Evolutionary conservation across 2,888 invertebrate genomes (phyloP).

Genomic region (Taenaris catops): DNA sequence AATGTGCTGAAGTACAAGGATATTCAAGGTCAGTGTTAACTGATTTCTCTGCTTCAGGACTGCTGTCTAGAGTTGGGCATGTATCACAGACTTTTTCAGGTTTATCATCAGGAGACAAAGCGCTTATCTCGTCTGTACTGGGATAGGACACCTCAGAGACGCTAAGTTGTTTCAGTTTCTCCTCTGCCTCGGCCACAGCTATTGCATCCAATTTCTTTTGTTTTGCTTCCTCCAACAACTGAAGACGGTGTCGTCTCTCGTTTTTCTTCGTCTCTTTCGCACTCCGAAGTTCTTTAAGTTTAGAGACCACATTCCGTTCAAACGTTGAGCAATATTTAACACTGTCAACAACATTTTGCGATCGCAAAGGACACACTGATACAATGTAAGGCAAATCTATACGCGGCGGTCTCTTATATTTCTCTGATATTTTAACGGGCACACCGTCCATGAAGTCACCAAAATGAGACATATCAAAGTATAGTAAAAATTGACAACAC

Average conservation of each 20-base stretch:
- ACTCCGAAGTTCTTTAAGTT: conserved; percentile 85
- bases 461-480: conserved; percentile 71
- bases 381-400: conserved; percentile 75
- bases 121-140: conserved; percentile 79
- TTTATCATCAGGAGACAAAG: conserved; percentile 73
- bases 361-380: conserved; percentile 48
- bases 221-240: conserved; percentile 78
- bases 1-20: conserved; percentile 34
- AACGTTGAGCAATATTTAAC: conserved; percentile 83
- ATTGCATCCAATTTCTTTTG: conserved; percentile 75
- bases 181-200: conserved; percentile 68
- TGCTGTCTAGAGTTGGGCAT: conserved; percentile 39
- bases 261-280: conserved; percentile 82
- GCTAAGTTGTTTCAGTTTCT: conserved; percentile 76
- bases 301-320: conserved; percentile 85
- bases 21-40: conserved; percentile 33
- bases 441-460: conserved; percentile 89
- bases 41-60: conserved; percentile 32
- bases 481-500: conserved; percentile 41
- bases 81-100: conserved; percentile 56
- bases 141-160: conserved; percentile 81
- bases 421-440: conserved; percentile 93
- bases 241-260: conserved; percentile 80
- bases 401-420: conserved; percentile 88
- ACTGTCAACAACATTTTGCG: conserved; percentile 55